A percentile compares a stretch with the other conserved stretches of the same genome.
These are phyloP conservation scores for Oncorhynchus mykiss DNA, from an alignment of 2,113 vertebrate species.

Conservation along the genomic window DNA sequence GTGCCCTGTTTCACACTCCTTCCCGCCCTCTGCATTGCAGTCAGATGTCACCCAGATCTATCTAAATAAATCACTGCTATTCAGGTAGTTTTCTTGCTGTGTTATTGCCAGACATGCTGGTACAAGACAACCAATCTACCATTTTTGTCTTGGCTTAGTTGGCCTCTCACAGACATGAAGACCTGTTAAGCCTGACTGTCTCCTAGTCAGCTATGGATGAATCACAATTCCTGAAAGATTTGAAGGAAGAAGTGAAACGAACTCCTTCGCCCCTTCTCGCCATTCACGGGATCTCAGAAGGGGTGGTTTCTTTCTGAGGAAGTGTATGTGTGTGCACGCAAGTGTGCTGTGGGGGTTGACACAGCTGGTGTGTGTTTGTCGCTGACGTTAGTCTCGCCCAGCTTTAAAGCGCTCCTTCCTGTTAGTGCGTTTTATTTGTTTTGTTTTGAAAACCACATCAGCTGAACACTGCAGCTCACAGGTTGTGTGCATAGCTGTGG, in stretches of 20 bases:
- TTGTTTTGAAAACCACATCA: slow-evolving; percentile 5
- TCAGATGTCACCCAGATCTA: slow-evolving; percentile 14
- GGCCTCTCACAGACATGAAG: no score
- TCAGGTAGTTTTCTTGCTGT: not conserved
- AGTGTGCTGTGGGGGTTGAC: not conserved
- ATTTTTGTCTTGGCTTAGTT: not conserved
- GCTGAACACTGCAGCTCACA: not conserved
- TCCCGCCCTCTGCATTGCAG: slow-evolving; percentile 7
- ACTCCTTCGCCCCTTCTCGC: slow-evolving; percentile 4
- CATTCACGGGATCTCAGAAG: slow-evolving; percentile 17
- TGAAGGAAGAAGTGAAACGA: slow-evolving; percentile 43
- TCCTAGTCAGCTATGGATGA: not conserved
- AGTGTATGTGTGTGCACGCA: not conserved
- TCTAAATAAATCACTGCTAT: not conserved
- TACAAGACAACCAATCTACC: not conserved
- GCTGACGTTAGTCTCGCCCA: not conserved
- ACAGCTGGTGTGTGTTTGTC: slow-evolving; percentile 15
- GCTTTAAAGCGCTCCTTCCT: slow-evolving; percentile 3
- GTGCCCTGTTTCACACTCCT: not conserved
- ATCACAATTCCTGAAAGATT: not conserved
- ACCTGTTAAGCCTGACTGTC: not conserved
- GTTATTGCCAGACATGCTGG: not conserved
- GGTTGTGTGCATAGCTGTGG: slow-evolving; percentile 12
- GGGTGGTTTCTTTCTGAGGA: not conserved
- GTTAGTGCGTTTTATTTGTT: not conserved